phyloP scores from a whole-genome alignment of 2,888 invertebrate genomes.

The Ochropleura leucogaster region DNA sequence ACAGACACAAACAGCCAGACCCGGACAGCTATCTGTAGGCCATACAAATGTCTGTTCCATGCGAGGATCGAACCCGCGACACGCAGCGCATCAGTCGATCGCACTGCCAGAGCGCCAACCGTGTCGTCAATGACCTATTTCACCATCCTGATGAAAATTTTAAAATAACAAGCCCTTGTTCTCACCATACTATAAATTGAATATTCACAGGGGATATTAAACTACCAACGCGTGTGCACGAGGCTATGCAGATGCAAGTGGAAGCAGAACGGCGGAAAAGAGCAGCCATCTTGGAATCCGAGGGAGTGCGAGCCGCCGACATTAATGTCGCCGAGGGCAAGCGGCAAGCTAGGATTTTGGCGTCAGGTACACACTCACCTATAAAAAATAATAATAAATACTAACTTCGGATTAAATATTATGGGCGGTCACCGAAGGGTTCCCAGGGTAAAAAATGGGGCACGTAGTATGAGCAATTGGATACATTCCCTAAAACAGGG shows the following conservation, averaged over 20 bases:
- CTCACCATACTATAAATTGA: not conserved
- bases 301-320: conserved; percentile 97
- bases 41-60: too few species aligned
- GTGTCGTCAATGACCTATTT: not conserved
- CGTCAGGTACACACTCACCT: conserved; percentile 92
- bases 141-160: not conserved
- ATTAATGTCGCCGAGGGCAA: conserved; percentile 99
- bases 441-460: too few species aligned
- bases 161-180: not conserved
- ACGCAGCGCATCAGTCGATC: too few species aligned
- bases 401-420: too few species aligned
- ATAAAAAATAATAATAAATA: not conserved
- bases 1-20: too few species aligned
- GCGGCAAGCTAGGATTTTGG: conserved; percentile 96
- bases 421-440: too few species aligned
- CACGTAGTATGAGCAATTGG: too few species aligned
- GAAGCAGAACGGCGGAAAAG: conserved; percentile 99
- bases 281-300: conserved; percentile 99
- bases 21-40: too few species aligned
- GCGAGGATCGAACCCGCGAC: too few species aligned
- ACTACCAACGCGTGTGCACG: conserved; percentile 97
- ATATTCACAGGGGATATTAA: conserved; percentile 94
- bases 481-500: too few species aligned
- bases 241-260: conserved; percentile 99
- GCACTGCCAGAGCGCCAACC: too few species aligned